phyloP scores from a whole-genome alignment of 23 tunicate genomes.

The Styela plicata region DNA sequence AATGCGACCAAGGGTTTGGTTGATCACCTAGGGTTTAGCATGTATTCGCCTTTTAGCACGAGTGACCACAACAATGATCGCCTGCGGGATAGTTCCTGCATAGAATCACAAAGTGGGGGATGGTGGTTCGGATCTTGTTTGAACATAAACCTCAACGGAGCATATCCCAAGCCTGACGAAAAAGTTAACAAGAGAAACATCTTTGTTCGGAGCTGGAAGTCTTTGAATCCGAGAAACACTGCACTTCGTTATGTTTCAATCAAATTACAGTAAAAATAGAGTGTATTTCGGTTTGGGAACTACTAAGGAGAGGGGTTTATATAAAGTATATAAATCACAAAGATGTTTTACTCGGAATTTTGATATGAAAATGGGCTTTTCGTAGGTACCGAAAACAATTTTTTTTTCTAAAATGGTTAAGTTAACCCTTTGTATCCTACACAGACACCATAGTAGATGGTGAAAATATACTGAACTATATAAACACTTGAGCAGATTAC shows the following conservation, averaged over 20 bases:
- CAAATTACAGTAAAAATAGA: conserved; percentile 9
- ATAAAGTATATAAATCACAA: too few species aligned
- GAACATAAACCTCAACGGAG: background rate
- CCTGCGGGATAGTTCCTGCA: background rate
- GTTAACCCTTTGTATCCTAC: too few species aligned
- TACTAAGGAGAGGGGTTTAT: too few species aligned
- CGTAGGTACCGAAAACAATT: too few species aligned
- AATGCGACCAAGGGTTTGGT: background rate
- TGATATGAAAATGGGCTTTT: too few species aligned
- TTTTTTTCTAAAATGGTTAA: too few species aligned
- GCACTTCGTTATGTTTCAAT: conserved; percentile 14
- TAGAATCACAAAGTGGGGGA: background rate
- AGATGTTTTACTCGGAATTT: too few species aligned
- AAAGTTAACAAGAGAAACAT: background rate
- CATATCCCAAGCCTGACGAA: background rate
- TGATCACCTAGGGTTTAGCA: background rate
- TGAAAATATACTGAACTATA: too few species aligned
- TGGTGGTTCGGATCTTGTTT: background rate
- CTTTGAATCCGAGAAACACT: background rate
- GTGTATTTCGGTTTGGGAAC: too few species aligned
- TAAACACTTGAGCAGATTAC: too few species aligned
- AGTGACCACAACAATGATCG: background rate
- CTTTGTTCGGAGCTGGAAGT: background rate
- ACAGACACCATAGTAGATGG: too few species aligned
- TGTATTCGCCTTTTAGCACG: background rate